A percentile compares a stretch with the other conserved stretches of the same genome.
These are phyloP conservation scores for Acipenser oxyrinchus DNA, from an alignment of 2,797 vertebrate species.

Conservation along the genomic window DNA sequence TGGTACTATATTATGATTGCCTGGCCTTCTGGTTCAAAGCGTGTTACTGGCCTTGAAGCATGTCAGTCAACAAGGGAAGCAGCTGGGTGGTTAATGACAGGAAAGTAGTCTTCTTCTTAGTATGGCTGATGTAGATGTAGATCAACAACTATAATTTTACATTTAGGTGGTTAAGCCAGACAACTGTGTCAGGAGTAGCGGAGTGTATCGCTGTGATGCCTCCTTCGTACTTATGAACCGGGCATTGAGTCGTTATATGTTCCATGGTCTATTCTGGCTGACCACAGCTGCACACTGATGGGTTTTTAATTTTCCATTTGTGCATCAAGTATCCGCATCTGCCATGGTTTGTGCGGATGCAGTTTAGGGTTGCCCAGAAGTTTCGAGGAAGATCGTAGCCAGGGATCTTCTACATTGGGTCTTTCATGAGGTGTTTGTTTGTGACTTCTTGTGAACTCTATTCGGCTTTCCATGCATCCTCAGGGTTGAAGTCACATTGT, in stretches of 20 bases:
- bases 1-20: no score
- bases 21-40: no score
- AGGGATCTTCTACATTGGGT: background rate
- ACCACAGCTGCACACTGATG: background rate
- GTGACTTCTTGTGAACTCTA: background rate
- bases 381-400: background rate
- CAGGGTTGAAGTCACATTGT: background rate
- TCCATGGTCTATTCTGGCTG: background rate
- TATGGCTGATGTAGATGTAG: background rate
- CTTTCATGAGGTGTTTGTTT: slow-evolving; percentile 7
- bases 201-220: slow-evolving; percentile 8
- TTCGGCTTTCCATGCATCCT: background rate
- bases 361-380: background rate
- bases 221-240: slow-evolving; percentile 3
- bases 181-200: background rate
- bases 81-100: no score
- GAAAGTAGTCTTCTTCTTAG: no score
- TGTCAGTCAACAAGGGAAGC: no score
- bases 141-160: slow-evolving; percentile 3
- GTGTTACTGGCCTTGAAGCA: no score
- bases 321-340: slow-evolving; percentile 5
- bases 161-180: background rate
- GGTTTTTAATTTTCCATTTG: slow-evolving; percentile 5
- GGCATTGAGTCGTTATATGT: background rate
- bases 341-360: slow-evolving; percentile 1